Base-by-base conservation (phyloP, 2,797 vertebrate species). In the Chloroceryle inda region DNA sequence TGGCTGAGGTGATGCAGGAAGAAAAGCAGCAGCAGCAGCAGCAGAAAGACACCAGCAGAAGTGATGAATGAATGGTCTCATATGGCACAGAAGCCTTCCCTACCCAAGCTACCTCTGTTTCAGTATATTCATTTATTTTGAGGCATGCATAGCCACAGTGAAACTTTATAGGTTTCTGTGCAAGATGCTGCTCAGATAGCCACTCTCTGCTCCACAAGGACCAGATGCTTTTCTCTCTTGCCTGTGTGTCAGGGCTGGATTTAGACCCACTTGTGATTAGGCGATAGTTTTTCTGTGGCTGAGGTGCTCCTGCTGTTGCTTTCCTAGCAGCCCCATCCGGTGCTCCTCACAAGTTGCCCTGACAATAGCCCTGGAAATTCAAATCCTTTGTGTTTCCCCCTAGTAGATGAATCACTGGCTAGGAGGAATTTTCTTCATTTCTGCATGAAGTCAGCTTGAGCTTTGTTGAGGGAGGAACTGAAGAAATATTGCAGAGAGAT, bases 401-500 rank as follows among this genome's bases (percentile, higher is more conserved):
- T 74, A 62, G 31, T 15, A 91, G 49, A 71, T 7, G 4, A 40
- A 72, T 33, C 11, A 23, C 14, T 62, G 59, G 16, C 52, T 47
- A 55, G 55, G 68, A 89, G 62, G 45, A 89, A n/a, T 35, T 58
- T 79, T 52, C 61, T 72, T 52, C 8, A 42, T 75, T 91, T 87
- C 64, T 88, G 14, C 23, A 10, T 45, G 49, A 58, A 78, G 42
- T 75, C 44, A 74, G 7, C 33, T 75, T 88, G 47, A 94, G 16
- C 33, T 88, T 95, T 1, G 3, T 75, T 76, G 73, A 62, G 69
- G 33, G 22, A 85, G 87, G 82, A 94, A 38, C 38, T 52, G 80
- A 82, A 94, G 80, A 93, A 86, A 88, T 92, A 92, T 16, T 86
- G 27, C 80, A 69, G 35, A 53, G 64, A 90, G 62, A 79, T 90